A percentile compares a stretch with the other conserved stretches of the same genome.
These are phyloP conservation scores for Zoanthus gigantus DNA, from an alignment of 92 coral and sea anemone genomes.

Conservation along the genomic window DNA sequence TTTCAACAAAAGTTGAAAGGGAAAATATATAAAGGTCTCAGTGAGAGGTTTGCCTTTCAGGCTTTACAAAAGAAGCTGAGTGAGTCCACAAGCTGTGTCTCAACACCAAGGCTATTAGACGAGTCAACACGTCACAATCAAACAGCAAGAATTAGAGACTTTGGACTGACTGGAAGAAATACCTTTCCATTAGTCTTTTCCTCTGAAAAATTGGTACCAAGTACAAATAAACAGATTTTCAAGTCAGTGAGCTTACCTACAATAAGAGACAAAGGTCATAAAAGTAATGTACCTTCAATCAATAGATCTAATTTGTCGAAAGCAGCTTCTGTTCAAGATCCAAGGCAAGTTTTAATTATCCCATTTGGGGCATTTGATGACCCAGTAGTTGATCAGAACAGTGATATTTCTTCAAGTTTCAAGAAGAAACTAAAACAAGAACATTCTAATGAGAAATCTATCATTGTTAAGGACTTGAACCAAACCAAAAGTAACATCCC, in stretches of 20 bases:
- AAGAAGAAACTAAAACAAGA: conserved; percentile 22
- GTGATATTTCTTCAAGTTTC: background rate
- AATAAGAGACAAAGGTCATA: background rate
- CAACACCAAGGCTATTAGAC: conserved; percentile 63
- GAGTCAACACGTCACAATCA: conserved; percentile 61
- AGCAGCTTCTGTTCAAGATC: conserved; percentile 1
- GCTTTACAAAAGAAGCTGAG: conserved; percentile 13
- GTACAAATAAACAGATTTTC: conserved; percentile 7
- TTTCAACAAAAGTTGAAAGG: conserved; percentile 36
- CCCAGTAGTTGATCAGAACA: conserved; percentile 66
- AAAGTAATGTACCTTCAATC: background rate
- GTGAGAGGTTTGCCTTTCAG: conserved; percentile 59
- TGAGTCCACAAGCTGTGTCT: conserved; percentile 42
- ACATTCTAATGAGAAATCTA: background rate
- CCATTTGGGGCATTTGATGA: conserved; percentile 91
- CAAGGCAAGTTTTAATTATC: conserved; percentile 72
- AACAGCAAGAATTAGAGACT: conserved; percentile 43
- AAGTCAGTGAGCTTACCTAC: conserved; percentile 26
- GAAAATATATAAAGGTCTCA: conserved; percentile 70
- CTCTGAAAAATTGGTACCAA: background rate
- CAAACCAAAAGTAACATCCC: background rate
- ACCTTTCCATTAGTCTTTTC: conserved; percentile 64
- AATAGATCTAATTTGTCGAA: conserved; percentile 6
- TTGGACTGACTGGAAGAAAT: conserved; percentile 10
- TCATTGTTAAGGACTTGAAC: background rate